phyloP scores from a whole-genome alignment of 2,888 invertebrate species.

The Ectobius pallidus region DNA sequence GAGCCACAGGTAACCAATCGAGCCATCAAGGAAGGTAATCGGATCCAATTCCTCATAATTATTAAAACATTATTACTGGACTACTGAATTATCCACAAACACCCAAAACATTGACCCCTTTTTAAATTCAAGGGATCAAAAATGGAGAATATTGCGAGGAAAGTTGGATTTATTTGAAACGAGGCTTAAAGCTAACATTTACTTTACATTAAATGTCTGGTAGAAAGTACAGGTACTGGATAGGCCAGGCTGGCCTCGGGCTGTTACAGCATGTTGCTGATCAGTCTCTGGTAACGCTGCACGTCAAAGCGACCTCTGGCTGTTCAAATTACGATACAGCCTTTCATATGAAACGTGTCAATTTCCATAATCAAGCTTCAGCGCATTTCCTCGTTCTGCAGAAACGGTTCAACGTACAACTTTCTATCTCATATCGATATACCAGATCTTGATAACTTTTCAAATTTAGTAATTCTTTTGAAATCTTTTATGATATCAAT shows the following conservation, averaged over 20 bases:
- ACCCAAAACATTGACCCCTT: no score
- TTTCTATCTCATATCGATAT: neutral
- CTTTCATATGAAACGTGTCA: conserved; percentile 1
- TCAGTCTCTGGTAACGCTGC: no score
- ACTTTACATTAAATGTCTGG: conserved; percentile 21
- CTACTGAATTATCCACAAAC: no score
- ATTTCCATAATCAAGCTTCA: conserved; percentile 1
- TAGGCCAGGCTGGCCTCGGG: neutral
- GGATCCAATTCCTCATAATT: no score
- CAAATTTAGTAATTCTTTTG: no score
- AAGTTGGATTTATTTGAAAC: no score
- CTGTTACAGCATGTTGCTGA: neutral
- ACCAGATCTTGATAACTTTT: neutral
- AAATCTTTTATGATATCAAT: no score
- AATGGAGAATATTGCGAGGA: no score
- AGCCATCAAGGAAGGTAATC: no score
- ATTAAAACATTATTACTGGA: no score
- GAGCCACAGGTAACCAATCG: no score
- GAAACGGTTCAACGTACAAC: neutral
- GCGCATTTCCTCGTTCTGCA: neutral
- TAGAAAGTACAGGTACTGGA: neutral
- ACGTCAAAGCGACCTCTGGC: neutral
- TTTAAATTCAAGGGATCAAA: no score
- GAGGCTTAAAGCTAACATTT: conserved; percentile 19
- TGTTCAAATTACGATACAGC: neutral